Conservation (phyloP, 92 coral and sea anemone genomes). For the Montipora capitata region DNA sequence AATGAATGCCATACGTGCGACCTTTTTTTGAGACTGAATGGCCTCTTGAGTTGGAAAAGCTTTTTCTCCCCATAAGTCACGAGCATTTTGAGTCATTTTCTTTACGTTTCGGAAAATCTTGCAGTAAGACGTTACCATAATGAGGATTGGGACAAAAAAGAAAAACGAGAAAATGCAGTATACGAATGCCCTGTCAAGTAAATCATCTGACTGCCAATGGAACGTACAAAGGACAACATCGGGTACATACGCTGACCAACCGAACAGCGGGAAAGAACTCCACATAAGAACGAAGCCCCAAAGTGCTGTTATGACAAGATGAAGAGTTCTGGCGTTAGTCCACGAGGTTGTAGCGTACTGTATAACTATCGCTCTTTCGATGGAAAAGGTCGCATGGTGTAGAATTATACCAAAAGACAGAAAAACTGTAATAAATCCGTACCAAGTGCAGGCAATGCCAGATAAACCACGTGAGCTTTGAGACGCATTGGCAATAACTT, state of each 20-base stretch:
- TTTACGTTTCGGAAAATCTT: slow-evolving; percentile 44
- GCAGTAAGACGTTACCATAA: slow-evolving; percentile 35
- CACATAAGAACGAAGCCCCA: slow-evolving; percentile 64
- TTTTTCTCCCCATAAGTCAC: slow-evolving; percentile 49
- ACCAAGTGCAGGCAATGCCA: slow-evolving; percentile 23
- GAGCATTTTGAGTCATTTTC: slow-evolving; percentile 43
- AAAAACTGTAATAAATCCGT: slow-evolving; percentile 47
- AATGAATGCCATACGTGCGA: slow-evolving; percentile 49
- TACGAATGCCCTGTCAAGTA: slow-evolving; percentile 20
- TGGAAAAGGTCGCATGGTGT: slow-evolving; percentile 57
- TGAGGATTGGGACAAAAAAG: slow-evolving; percentile 36
- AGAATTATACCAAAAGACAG: slow-evolving; percentile 56
- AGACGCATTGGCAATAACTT: slow-evolving; percentile 18
- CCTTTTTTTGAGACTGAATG: slow-evolving; percentile 32
- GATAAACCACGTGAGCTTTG: background rate
- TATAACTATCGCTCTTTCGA: slow-evolving; percentile 36
- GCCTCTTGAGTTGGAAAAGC: slow-evolving; percentile 51
- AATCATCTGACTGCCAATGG: slow-evolving; percentile 49
- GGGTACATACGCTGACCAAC: slow-evolving; percentile 71
- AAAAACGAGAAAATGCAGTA: slow-evolving; percentile 49
- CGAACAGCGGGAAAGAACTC: slow-evolving; percentile 62
- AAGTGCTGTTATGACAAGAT: slow-evolving; percentile 13
- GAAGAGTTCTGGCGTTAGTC: background rate
- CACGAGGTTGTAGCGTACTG: background rate
- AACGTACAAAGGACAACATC: slow-evolving; percentile 50